These are phyloP conservation scores for Euthynnus affinis DNA, from an alignment of 2,797 vertebrate species.

Conservation along the genomic window DNA sequence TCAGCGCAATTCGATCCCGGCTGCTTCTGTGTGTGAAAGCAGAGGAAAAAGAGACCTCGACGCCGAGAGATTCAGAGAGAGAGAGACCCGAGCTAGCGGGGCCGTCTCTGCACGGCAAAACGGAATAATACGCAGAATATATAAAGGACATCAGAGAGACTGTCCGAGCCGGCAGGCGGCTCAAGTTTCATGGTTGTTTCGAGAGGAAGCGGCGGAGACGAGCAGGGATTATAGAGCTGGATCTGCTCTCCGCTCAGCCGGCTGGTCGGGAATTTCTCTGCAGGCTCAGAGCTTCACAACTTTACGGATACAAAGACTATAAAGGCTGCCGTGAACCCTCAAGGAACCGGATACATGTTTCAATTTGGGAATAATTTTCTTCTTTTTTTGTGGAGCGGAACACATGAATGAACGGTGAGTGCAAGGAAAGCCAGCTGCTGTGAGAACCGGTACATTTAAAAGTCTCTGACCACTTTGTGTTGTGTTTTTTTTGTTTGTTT, in stretches of 20 bases:
- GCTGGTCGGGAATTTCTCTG: conserved; percentile 64
- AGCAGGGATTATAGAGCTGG: conserved; percentile 52
- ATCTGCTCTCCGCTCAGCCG: conserved; percentile 49
- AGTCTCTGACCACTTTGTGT: conserved; percentile 38
- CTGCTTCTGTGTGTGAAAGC: conserved; percentile 31
- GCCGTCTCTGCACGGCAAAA: conserved; percentile 13
- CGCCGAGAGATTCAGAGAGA: conserved; percentile 3
- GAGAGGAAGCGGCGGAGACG: conserved; percentile 60
- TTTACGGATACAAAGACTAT: conserved; percentile 52
- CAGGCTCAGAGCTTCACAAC: conserved; percentile 41
- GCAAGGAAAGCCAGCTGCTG: not conserved
- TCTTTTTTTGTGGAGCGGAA: not conserved
- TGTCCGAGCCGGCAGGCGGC: not conserved
- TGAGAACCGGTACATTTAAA: conserved; percentile 17
- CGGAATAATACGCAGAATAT: conserved; percentile 32
- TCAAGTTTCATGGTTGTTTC: conserved; percentile 40
- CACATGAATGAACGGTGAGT: conserved; percentile 65
- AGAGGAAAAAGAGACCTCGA: conserved; percentile 42
- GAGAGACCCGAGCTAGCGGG: conserved; percentile 19
- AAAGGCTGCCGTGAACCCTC: not conserved
- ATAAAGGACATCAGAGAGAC: not conserved
- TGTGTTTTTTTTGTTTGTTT: conserved; percentile 50
- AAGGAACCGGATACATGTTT: conserved; percentile 19
- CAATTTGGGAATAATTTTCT: not conserved
- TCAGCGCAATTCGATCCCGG: conserved; percentile 75